Evolutionary conservation across 2,888 invertebrate species (phyloP).

Genomic region (Lottia scabra): DNA sequence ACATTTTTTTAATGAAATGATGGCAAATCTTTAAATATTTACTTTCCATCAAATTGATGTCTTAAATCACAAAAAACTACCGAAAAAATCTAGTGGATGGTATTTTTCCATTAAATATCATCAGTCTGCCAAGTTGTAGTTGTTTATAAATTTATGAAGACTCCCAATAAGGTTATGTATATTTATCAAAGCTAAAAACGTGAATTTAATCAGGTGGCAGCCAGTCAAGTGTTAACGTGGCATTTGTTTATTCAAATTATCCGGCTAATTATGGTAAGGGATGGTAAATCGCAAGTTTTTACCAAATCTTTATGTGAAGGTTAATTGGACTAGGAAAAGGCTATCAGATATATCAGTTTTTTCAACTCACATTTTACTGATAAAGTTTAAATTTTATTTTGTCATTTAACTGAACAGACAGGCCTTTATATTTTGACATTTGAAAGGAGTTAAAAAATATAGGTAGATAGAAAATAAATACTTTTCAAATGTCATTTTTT

Average conservation of each 20-base stretch:
- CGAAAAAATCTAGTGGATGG: too few relatives aligned
- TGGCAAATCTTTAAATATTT: not conserved
- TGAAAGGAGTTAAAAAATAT: too few relatives aligned
- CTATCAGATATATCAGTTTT: too few relatives aligned
- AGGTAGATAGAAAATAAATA: too few relatives aligned
- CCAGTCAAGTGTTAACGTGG: constrained; percentile 1
- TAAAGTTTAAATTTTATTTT: too few relatives aligned
- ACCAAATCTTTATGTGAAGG: too few relatives aligned
- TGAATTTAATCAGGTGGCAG: constrained; percentile 16
- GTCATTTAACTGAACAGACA: too few relatives aligned
- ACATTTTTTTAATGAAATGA: not conserved
- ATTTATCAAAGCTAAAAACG: not conserved
- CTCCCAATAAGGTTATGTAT: not conserved
- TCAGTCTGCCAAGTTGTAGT: not conserved
- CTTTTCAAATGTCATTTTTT: too few relatives aligned
- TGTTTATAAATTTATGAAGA: not conserved
- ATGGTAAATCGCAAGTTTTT: too few relatives aligned
- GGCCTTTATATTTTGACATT: too few relatives aligned
- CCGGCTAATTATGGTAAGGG: not conserved
- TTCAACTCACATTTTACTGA: too few relatives aligned
- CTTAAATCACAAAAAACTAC: not conserved
- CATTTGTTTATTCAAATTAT: constrained; percentile 21
- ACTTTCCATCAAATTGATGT: not conserved
- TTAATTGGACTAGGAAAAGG: too few relatives aligned
- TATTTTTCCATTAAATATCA: not conserved